phyloP scores from a whole-genome alignment of 2,888 invertebrate genomes.

The Heliconius cydno region DNA sequence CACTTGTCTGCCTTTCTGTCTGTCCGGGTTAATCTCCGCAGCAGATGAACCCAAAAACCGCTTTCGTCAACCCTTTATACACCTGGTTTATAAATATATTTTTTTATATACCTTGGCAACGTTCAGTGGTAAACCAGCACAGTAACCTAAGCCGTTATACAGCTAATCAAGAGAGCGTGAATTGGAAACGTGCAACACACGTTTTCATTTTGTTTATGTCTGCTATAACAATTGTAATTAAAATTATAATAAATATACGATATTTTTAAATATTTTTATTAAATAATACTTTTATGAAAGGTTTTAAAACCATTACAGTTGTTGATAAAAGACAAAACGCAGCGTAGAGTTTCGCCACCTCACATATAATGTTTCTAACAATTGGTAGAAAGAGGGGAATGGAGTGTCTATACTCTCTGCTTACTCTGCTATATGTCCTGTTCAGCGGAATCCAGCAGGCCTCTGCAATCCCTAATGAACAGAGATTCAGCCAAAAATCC shows the following conservation, averaged over 20 bases:
- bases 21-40: no score
- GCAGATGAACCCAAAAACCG: no score
- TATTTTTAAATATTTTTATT: no score
- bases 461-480: no score
- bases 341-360: not conserved
- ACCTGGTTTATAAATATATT: no score
- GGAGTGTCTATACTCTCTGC: not conserved
- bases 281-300: no score
- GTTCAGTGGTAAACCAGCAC: not conserved
- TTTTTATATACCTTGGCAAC: not conserved
- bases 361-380: not conserved
- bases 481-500: not conserved
- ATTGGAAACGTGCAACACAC: slow-evolving; percentile 25
- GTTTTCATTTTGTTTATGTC: slow-evolving; percentile 25
- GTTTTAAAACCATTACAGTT: no score
- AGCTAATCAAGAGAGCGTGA: slow-evolving; percentile 34
- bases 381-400: not conserved
- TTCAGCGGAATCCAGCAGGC: not conserved
- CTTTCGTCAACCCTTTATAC: no score
- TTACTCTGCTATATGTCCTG: not conserved
- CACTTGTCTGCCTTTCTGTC: no score
- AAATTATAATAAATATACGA: not conserved
- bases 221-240: slow-evolving; percentile 27
- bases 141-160: slow-evolving; percentile 10
- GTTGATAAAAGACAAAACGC: not conserved